Evolutionary conservation across 1,140 invertebrate species (phyloP), one percentile per base, ranked within the genome.

Genomic region (Lerema accius): DNA sequence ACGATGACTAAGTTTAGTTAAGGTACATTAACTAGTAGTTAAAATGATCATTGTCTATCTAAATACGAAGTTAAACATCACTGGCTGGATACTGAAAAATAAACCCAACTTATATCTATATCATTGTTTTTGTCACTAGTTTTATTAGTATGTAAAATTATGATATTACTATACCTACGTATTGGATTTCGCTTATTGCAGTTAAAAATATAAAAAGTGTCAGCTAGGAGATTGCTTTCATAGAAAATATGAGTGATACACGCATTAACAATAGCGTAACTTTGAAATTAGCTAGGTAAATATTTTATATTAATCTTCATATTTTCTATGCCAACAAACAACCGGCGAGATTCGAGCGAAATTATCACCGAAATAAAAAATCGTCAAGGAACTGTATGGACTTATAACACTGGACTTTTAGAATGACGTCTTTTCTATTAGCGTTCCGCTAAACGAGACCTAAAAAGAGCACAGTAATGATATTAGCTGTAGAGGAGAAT

Each of bases 301-400:
- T 9, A 43, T 56, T 42, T 26, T 3, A 39, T n/a, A 14, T 51
- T 2, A 7, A 56, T 55, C 60, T 48, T 43, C 60, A 40, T 51
- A 71, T 49, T 67, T 26, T 69, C 67, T 67, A 26, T 49, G 51
- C 26, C 13, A 73, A 62, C 51, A 56, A 26, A 26, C 17, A 16
- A 4, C 39, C 16, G 14, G 0, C 7, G n/a, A 17, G 15, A 50
- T 15, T 28, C 42, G n/a, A n/a, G n/a, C n/a, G n/a, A n/a, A n/a
- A n/a, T n/a, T n/a, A n/a, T n/a, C n/a, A n/a, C n/a, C n/a, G n/a
- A n/a, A n/a, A n/a, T n/a, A n/a, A n/a, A n/a, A n/a, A n/a, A n/a
- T n/a, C n/a, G n/a, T n/a, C n/a, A n/a, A n/a, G n/a, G n/a, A n/a
- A n/a, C n/a, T n/a, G n/a, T n/a, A n/a, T n/a, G n/a, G n/a, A n/a